Evolutionary conservation across 2,113 vertebrate species (phyloP), one percentile per base, ranked within the genome.

Genomic region (Notarius lentiginosus): DNA sequence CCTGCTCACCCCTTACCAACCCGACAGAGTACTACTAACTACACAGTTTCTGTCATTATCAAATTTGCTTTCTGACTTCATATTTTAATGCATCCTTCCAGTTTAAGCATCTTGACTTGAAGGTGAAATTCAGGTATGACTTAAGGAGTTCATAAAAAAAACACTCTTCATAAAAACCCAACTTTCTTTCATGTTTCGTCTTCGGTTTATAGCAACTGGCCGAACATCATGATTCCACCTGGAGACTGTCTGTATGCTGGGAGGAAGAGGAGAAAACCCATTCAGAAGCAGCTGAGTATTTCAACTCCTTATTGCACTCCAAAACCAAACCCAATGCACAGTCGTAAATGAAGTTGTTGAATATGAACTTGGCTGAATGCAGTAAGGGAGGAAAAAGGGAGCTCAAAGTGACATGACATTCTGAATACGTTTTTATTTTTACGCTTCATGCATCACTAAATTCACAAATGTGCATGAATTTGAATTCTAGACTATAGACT

Each of bases 231-330:
- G 96, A 96, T 97, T 88, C 96, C 96, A 11, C 95, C 96, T 0
- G 95, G 96, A 79, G 96, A 97, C 84, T 96, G 96, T 88, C 91
- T 95, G 17, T 97, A 97, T 14, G 96, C 96, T 0, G 96, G 96
- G 65, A 94, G 96, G 89, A 97, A 96, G 90, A 92, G 96, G 87
- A 95, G 96, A 88, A 96, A 96, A 85, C 96, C 96, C 11, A 73
- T 96, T 82, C 96, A 97, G 91, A 97, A 97, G 94, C 96, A 96
- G 96, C 96, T 95, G 95, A 93, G 94, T 94, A 89, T 92, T 87
- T 24, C n/a, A 18, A 15, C 55, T 58, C 7, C 4, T 58, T 30
- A 30, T 34, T 30, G 18, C 2, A 8, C 6, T 79, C 75, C 1
- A 4, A 58, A 30, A 80, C 9, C 3, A n/a, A 76, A 1, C 6